phyloP scores from a whole-genome alignment of 1,140 invertebrate species.

The Hycleus phaleratus region DNA sequence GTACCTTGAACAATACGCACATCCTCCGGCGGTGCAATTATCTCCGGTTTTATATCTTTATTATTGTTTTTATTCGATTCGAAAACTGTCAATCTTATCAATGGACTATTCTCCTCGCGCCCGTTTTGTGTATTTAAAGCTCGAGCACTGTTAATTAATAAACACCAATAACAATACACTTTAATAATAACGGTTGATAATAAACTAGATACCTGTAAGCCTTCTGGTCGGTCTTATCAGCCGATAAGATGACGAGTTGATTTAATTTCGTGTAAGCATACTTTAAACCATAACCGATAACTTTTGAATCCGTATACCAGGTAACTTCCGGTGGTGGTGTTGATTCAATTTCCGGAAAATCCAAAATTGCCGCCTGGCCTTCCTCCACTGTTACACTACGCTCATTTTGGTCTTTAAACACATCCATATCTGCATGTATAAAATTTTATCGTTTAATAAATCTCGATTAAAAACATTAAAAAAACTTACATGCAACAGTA shows the following conservation, averaged over 20 bases:
- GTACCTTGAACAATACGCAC: slow-evolving; percentile 72
- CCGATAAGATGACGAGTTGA: slow-evolving; percentile 73
- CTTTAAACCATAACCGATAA: slow-evolving; percentile 68
- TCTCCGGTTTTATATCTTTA: slow-evolving; percentile 68
- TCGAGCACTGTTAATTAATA: slow-evolving; percentile 49
- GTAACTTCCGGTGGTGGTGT: slow-evolving; percentile 72
- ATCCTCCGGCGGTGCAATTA: slow-evolving; percentile 75
- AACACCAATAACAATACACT: too few relatives aligned
- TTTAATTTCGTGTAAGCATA: slow-evolving; percentile 67
- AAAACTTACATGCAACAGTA: slow-evolving; percentile 79
- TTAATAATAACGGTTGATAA: too few relatives aligned
- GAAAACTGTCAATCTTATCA: slow-evolving; percentile 63
- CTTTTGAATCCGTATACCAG: slow-evolving; percentile 71
- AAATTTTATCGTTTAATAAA: neutral
- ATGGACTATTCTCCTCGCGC: slow-evolving; percentile 80
- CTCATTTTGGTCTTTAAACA: slow-evolving; percentile 65
- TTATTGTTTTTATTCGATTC: slow-evolving; percentile 40
- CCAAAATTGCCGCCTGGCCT: slow-evolving; percentile 72
- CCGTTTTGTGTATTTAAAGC: slow-evolving; percentile 82
- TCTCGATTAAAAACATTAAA: neutral
- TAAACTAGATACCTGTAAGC: slow-evolving; percentile 45
- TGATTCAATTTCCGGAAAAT: slow-evolving; percentile 73
- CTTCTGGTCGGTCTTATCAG: slow-evolving; percentile 60
- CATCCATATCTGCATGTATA: slow-evolving; percentile 64
- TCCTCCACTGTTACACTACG: slow-evolving; percentile 59